Base-by-base conservation (phyloP, 1,140 invertebrate genomes). In the Drosophila albomicans region DNA sequence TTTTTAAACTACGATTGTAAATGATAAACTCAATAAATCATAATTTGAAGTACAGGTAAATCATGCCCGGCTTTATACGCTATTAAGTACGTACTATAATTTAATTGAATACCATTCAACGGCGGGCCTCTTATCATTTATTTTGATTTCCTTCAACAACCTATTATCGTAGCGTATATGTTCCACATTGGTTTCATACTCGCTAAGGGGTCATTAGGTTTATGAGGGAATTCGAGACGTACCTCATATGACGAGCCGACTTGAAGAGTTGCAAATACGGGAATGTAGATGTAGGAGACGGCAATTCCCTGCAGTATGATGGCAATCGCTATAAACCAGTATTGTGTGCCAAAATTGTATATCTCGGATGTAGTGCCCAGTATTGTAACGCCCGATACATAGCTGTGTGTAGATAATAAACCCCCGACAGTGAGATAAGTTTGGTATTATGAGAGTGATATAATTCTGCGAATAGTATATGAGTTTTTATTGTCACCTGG, bases 381-480 rank as follows among this genome's bases (percentile, higher is more conserved):
- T 66, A 99, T 95, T 6, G 97, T 98, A 35, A 98, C 96, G 54
- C 97, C 97, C 0, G 97, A 98, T 91, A 98, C 96, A 91, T 98
- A 98, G 85, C 96, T 97, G 82, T 38, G 35, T 38, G 8, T 63
- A 73, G 74, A 75, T 75, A 80, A 70, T 25, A 25, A 72, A 51
- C 35, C 35, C 35, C 7, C 35, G 64, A n/a, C 16, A 43, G 30
- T 56, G 3, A 63, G 82, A 88, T 82, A 71, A 82, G 32, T 58
- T 51, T 8, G 43, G 7, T n/a, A 57, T 10, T 49, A 3, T 20
- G 6, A 10, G 5, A 10, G 15, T 10, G 20, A 13, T 48, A 28
- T 43, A 8, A 38, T 38, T 4, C 5, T 5, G 11, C 35, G 7
- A 38, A 38, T 38, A 10, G 35, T 43, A 35, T 30, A 15, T 63